Percentiles rank a stretch among this genome's conserved stretches.
Evolutionary conservation across 2,888 invertebrate genomes (phyloP).

Genomic region (Sphecodes monilicornis): DNA sequence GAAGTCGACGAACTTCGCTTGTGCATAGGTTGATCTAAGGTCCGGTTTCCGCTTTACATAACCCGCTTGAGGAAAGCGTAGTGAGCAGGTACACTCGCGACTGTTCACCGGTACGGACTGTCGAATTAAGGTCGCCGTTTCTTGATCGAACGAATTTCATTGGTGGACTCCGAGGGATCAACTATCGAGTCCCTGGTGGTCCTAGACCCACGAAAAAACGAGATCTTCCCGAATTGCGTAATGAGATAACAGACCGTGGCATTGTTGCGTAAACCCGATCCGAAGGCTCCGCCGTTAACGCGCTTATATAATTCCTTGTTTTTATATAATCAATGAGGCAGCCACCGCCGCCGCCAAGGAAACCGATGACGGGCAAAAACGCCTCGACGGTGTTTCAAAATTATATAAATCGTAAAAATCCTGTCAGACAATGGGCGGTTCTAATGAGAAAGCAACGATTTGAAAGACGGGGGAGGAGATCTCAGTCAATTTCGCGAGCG

Average conservation of each 20-base stretch:
- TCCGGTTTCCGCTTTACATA: conserved; percentile 41
- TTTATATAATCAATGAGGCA: conserved; percentile 57
- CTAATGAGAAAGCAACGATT: not conserved
- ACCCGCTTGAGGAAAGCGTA: conserved; percentile 34
- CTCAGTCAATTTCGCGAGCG: not conserved
- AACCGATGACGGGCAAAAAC: conserved; percentile 39
- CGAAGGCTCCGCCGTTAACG: conserved; percentile 53
- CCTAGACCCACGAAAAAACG: conserved; percentile 13
- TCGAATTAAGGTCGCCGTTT: conserved; percentile 42
- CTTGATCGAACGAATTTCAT: conserved; percentile 20
- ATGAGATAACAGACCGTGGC: conserved; percentile 39
- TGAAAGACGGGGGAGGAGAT: not conserved
- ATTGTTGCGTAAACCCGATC: conserved; percentile 58
- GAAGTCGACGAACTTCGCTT: conserved; percentile 12
- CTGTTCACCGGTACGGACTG: not conserved
- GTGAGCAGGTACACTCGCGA: not conserved
- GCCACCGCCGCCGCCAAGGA: not conserved
- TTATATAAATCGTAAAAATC: conserved; percentile 29
- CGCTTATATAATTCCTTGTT: conserved; percentile 58
- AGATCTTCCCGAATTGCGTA: conserved; percentile 54
- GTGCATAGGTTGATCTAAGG: not conserved
- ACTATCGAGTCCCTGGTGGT: not conserved
- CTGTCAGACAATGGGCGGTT: conserved; percentile 15
- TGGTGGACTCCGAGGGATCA: not conserved
- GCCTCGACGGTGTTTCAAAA: conserved; percentile 34